Conservation (phyloP, 2,113 vertebrate genomes). For the Pampusana beccarii region DNA sequence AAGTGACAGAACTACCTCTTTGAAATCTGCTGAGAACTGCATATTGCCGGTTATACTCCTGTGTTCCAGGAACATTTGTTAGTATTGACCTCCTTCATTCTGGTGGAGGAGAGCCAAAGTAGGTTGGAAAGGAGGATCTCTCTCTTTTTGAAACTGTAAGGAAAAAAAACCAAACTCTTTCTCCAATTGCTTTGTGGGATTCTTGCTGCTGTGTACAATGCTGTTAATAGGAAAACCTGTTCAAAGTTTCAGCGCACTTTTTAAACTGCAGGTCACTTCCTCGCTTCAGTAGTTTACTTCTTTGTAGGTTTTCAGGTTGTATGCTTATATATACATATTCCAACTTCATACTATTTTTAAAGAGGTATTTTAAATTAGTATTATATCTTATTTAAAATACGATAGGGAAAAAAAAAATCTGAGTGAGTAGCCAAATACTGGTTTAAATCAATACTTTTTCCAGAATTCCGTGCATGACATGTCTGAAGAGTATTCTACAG, state of each 20-base stretch:
- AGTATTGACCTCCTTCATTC: neutral
- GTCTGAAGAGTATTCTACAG: neutral
- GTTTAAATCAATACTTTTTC: neutral
- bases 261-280: neutral
- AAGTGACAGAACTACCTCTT: neutral
- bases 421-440: neutral
- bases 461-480: neutral
- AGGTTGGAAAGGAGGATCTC: neutral
- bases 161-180: too few species aligned
- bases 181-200: neutral
- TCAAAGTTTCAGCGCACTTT: neutral
- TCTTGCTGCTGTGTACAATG: neutral
- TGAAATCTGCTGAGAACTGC: neutral
- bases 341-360: neutral
- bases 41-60: neutral
- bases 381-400: neutral
- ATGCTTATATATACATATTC: neutral
- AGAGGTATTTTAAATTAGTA: neutral
- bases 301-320: neutral
- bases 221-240: neutral
- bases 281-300: neutral
- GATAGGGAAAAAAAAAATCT: neutral
- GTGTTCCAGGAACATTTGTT: neutral
- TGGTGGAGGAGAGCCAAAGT: neutral
- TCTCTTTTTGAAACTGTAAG: neutral